Conservation (phyloP, 1,140 invertebrate species). For the Saccostrea echinata region DNA sequence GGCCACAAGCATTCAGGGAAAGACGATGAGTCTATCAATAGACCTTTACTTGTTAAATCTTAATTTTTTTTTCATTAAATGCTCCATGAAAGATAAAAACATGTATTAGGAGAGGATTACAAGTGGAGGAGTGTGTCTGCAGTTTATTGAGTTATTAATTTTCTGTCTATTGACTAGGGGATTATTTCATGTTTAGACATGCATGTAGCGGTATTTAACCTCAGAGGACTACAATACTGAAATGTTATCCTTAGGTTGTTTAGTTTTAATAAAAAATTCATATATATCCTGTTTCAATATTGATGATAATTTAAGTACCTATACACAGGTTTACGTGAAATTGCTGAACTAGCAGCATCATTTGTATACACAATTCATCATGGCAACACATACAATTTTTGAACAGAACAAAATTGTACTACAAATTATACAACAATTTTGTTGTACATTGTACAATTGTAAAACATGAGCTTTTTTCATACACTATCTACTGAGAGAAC, state of each 20-base stretch:
- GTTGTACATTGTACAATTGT: too few relatives aligned
- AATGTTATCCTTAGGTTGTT: neutral
- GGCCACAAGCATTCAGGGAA: neutral
- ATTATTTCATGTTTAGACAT: conserved; percentile 19
- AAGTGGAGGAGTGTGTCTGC: neutral
- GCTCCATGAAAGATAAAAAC: neutral
- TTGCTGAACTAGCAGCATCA: neutral
- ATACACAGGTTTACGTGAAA: too few relatives aligned
- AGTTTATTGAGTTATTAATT: conserved; percentile 22
- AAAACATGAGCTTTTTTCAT: too few relatives aligned
- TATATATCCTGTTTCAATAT: neutral
- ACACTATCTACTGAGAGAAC: too few relatives aligned
- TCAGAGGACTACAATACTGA: neutral
- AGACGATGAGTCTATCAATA: neutral
- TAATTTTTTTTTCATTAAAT: conserved; percentile 7
- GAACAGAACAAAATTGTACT: neutral
- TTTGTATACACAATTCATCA: neutral
- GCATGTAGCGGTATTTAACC: conserved; percentile 1
- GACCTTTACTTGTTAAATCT: conserved; percentile 9
- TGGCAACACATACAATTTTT: neutral
- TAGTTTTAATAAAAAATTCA: neutral
- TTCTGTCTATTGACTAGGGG: conserved; percentile 12
- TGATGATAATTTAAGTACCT: neutral
- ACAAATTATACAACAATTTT: too few relatives aligned
- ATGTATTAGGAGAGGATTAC: conserved; percentile 1